Base-by-base conservation (phyloP, 35 echinoderm and acorn worm species). In the Apostichopus parvimensis region DNA sequence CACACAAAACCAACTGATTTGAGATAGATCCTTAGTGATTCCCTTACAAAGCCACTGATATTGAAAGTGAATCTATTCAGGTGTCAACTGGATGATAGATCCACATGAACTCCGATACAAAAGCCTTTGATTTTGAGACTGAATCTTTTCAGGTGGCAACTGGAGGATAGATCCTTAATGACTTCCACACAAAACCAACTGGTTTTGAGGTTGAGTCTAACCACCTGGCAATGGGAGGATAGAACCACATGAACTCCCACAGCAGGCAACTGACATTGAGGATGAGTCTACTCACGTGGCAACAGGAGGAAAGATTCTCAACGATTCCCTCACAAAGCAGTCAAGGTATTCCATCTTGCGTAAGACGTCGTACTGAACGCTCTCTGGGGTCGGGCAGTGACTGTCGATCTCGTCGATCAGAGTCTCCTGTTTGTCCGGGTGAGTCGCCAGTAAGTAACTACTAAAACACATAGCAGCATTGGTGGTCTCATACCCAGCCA, bases 311-410 rank as follows among this genome's bases (percentile, higher is more conserved):
- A 91, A 97, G 13, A 93, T 88, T 22, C 95, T 83, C 79, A 97
- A 56, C 70, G 95, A 57, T 68, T 97, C 95, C 53, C 56, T 93
- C 15, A 97, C 83, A 59, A 97, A 91, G 87, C 91, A 92, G 22
- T 97, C 94, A 17, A 97, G 85, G 56, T 97, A 97, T 25, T 94
- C 93, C 95, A 97, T 97, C 83, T 95, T 97, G 25, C 54, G 71
- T 1, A 97, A 23, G 12, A 88, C 79, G 54, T 97, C 95, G 83
- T 94, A 97, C 20, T 87, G 82, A 64, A 95, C 77, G 22, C 73
- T 70, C 17, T 86, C 87, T 20, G 53, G 60, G 10, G 87, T 79
- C 60, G 91, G 90, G 10, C 78, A 91, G 21, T 87, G 70, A 8
- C 89, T 62, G 59, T 91, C 90, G 22, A 97, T 79, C 77, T 97